Conservation (phyloP, 1,140 invertebrate species). For the Battus philenor region DNA sequence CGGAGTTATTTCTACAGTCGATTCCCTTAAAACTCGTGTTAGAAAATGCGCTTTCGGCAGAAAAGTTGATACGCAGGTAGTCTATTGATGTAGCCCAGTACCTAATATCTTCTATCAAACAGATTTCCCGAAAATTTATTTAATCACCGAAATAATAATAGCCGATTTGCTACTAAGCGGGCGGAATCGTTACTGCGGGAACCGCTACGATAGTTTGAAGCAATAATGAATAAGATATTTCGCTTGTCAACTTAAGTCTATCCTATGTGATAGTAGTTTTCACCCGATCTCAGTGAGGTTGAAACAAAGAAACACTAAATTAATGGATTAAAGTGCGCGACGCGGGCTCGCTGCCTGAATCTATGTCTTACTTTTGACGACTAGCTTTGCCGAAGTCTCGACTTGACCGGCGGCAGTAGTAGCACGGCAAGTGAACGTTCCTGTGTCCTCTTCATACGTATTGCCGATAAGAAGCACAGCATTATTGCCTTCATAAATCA, state of each 20-base stretch:
- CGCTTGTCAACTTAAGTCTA: slow-evolving; percentile 59
- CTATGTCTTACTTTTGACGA: slow-evolving; percentile 98
- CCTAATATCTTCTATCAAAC: too few species aligned
- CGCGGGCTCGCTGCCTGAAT: slow-evolving; percentile 75
- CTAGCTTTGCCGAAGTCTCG: slow-evolving; percentile 93
- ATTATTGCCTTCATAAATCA: slow-evolving; percentile 93
- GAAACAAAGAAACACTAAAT: slow-evolving; percentile 74
- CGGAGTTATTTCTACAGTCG: slow-evolving; percentile 55
- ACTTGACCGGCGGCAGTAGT: slow-evolving; percentile 93
- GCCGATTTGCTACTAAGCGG: slow-evolving; percentile 40
- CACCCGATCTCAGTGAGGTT: slow-evolving; percentile 73
- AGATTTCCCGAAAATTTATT: too few species aligned
- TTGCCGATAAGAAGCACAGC: slow-evolving; percentile 92
- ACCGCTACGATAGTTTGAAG: slow-evolving; percentile 66
- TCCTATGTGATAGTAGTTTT: slow-evolving; percentile 61
- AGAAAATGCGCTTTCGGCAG: slow-evolving; percentile 34
- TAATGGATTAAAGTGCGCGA: slow-evolving; percentile 73
- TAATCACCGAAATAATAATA: too few species aligned
- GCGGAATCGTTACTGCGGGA: slow-evolving; percentile 58
- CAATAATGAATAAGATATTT: slow-evolving; percentile 36
- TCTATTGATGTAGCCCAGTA: slow-evolving; percentile 22
- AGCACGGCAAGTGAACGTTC: slow-evolving; percentile 92
- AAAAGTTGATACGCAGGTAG: slow-evolving; percentile 18
- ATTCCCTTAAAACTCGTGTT: slow-evolving; percentile 41
- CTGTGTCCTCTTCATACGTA: slow-evolving; percentile 95